A percentile compares a stretch with the other conserved stretches of the same genome.
Conservation (phyloP, 1,140 invertebrate genomes). For the Hylaeus volcanicus region DNA sequence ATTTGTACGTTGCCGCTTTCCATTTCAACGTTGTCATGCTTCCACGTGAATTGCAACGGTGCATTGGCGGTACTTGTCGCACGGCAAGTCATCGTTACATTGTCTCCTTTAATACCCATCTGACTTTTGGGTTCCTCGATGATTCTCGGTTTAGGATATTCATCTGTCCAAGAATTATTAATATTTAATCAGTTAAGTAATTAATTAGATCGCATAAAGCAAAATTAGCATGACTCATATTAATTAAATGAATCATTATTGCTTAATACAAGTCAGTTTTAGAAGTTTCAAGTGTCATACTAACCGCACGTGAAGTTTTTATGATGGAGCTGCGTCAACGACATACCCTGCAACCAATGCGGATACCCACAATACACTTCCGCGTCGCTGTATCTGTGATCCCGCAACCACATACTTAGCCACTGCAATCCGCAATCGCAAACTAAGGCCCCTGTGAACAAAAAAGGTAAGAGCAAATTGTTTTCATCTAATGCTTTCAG, state of each 20-base stretch:
- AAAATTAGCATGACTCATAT: too few relatives aligned
- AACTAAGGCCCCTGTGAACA: slow-evolving; percentile 86
- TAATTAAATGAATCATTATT: too few relatives aligned
- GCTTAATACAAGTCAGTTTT: neutral
- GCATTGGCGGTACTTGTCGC: slow-evolving; percentile 85
- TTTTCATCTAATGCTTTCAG: neutral
- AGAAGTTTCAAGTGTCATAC: slow-evolving; percentile 41
- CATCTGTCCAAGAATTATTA: slow-evolving; percentile 77
- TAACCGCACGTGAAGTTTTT: slow-evolving; percentile 89
- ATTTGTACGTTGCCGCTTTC: slow-evolving; percentile 73
- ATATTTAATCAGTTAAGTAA: too few relatives aligned
- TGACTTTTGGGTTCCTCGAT: slow-evolving; percentile 89
- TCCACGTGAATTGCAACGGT: slow-evolving; percentile 90
- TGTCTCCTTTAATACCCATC: slow-evolving; percentile 91
- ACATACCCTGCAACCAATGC: slow-evolving; percentile 84
- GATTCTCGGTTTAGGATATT: slow-evolving; percentile 92
- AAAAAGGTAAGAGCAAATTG: slow-evolving; percentile 69
- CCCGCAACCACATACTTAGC: slow-evolving; percentile 87
- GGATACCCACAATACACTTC: slow-evolving; percentile 90
- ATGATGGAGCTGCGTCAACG: slow-evolving; percentile 84
- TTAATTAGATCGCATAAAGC: too few relatives aligned
- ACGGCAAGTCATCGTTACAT: slow-evolving; percentile 90
- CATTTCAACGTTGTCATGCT: slow-evolving; percentile 91
- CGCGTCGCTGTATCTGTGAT: slow-evolving; percentile 74
- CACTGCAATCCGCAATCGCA: slow-evolving; percentile 92